Evolutionary conservation across 2,113 vertebrate genomes (phyloP).

Genomic region (Myotis brandtii): DNA sequence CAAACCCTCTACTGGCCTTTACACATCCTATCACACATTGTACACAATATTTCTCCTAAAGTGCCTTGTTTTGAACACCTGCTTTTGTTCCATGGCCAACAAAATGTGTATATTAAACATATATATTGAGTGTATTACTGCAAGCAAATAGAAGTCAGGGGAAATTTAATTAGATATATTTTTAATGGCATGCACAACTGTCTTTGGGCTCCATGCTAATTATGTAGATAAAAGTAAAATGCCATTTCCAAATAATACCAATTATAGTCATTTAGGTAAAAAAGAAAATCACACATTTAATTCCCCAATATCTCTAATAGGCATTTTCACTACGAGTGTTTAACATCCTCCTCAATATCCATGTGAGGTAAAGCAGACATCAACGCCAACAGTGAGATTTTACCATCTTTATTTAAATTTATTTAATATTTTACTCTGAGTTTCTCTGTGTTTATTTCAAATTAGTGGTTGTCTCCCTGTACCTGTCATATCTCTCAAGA

Average conservation of each 20-base stretch:
- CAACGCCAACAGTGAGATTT: background rate
- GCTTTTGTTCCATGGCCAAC: background rate
- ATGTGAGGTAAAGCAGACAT: background rate
- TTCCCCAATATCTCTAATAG: background rate
- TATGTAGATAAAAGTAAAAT: conserved; percentile 36
- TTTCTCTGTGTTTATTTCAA: background rate
- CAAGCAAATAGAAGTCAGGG: conserved; percentile 43
- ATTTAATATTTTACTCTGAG: background rate
- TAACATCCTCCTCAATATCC: background rate
- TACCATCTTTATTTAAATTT: background rate
- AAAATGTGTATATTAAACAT: background rate
- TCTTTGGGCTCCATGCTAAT: conserved; percentile 57
- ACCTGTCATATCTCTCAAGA: background rate
- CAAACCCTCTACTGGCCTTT: background rate
- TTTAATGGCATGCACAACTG: conserved; percentile 46
- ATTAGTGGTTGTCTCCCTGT: background rate
- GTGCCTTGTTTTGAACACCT: background rate
- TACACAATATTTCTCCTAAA: background rate
- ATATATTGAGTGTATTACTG: conserved; percentile 44
- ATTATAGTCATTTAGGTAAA: conserved; percentile 54
- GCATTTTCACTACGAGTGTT: background rate
- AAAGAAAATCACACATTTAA: conserved; percentile 41
- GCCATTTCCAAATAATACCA: conserved; percentile 59
- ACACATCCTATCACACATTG: background rate
- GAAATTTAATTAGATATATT: conserved; percentile 56